Evolutionary conservation across 1,140 invertebrate genomes (phyloP).

Genomic region (Drosophila subpulchrella): DNA sequence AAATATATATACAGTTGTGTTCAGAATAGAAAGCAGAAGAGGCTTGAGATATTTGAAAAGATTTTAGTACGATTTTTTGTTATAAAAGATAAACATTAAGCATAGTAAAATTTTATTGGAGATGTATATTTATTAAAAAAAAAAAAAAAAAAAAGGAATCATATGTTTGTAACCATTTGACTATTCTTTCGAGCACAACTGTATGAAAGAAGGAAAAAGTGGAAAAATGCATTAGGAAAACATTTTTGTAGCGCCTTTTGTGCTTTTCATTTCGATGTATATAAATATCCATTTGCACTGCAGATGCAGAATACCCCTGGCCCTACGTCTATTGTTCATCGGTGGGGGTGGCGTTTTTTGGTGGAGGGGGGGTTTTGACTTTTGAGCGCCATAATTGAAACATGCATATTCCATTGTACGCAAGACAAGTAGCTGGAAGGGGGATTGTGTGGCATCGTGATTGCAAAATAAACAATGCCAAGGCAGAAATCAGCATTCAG

Average conservation of each 20-base stretch:
- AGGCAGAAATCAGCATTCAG: conserved; percentile 56
- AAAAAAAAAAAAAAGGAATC: too few relatives aligned
- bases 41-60: neutral
- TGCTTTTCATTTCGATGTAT: conserved; percentile 56
- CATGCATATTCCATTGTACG: conserved; percentile 61
- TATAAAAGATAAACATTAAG: too few relatives aligned
- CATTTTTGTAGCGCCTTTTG: conserved; percentile 55
- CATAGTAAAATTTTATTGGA: too few relatives aligned
- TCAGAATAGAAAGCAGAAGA: too few relatives aligned
- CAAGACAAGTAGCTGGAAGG: conserved; percentile 34
- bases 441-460: conserved; percentile 26
- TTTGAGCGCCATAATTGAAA: conserved; percentile 63
- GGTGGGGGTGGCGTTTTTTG: neutral
- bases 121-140: too few relatives aligned
- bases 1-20: conserved; percentile 7
- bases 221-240: conserved; percentile 61
- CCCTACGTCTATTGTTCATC: conserved; percentile 43
- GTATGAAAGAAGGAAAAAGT: conserved; percentile 41
- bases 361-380: conserved; percentile 19
- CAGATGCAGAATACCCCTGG: conserved; percentile 25
- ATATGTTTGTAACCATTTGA: neutral
- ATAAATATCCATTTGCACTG: conserved; percentile 62
- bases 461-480: conserved; percentile 64
- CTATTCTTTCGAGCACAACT: neutral
- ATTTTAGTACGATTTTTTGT: neutral